Evolutionary conservation across 2,113 vertebrate species (phyloP).

Genomic region (Ramphastos sulfuratus): DNA sequence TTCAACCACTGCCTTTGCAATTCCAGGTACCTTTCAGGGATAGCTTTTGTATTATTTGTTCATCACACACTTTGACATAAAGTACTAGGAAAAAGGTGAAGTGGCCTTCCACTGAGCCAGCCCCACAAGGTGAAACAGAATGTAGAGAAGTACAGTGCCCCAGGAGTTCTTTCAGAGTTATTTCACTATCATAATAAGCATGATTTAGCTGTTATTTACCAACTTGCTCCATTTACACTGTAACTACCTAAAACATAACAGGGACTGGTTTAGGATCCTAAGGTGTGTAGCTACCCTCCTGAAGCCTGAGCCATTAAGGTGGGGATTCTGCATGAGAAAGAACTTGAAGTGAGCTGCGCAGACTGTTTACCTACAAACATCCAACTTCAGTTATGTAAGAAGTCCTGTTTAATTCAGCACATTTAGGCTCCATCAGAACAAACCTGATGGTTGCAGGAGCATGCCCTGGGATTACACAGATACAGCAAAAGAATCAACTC

Average conservation of each 20-base stretch:
- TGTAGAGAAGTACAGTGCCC: background rate
- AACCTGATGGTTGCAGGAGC: background rate
- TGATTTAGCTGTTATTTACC: background rate
- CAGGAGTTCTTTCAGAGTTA: background rate
- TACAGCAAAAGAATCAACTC: background rate
- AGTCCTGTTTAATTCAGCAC: background rate
- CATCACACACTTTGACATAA: rapidly evolving
- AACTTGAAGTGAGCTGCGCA: background rate
- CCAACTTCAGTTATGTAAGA: background rate
- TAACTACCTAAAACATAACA: background rate
- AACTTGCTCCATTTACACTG: rapidly evolving
- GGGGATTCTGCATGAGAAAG: background rate
- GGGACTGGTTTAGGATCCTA: background rate
- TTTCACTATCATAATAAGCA: background rate
- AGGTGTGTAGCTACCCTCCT: background rate
- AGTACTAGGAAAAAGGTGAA: background rate
- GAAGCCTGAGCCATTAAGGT: background rate
- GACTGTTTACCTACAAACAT: background rate
- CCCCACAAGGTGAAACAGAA: background rate
- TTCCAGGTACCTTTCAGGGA: background rate
- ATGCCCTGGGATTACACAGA: background rate
- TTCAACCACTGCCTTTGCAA: background rate
- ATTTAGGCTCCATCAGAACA: background rate
- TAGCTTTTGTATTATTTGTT: background rate
- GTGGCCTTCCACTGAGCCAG: background rate